A percentile compares a stretch with the other conserved stretches of the same genome.
Conservation (phyloP, 2,888 invertebrate genomes). For the Cryptocephalus primarius region DNA sequence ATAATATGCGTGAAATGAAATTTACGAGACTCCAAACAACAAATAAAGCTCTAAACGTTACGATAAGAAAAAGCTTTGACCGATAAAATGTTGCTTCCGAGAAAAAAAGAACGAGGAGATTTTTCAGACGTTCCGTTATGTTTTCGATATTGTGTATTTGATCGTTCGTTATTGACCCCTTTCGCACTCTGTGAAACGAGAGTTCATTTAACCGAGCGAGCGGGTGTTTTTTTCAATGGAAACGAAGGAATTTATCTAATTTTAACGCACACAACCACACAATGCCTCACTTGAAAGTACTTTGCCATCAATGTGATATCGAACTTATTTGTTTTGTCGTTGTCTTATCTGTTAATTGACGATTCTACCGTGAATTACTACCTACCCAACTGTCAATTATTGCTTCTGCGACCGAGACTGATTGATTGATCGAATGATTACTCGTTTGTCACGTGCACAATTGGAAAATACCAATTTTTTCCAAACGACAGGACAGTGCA, state of each 20-base stretch:
- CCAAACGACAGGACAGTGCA: too few species aligned
- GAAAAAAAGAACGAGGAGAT: slow-evolving; percentile 15
- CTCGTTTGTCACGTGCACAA: not conserved
- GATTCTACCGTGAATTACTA: too few species aligned
- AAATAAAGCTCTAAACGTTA: slow-evolving; percentile 4
- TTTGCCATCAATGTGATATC: too few species aligned
- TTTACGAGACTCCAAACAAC: slow-evolving; percentile 8
- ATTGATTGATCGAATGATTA: not conserved
- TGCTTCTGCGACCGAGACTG: not conserved
- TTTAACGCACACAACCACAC: slow-evolving; percentile 20
- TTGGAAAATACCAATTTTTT: too few species aligned
- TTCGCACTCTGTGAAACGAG: slow-evolving; percentile 25
- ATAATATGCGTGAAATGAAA: not conserved
- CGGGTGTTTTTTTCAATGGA: slow-evolving; percentile 19
- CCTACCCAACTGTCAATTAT: not conserved
- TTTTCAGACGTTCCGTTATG: slow-evolving; percentile 20
- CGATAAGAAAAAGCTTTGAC: slow-evolving; percentile 30
- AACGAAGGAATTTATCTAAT: slow-evolving; percentile 24
- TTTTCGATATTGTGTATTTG: slow-evolving; percentile 18
- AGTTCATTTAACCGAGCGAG: slow-evolving; percentile 29
- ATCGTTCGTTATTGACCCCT: slow-evolving; percentile 31
- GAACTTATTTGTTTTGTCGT: too few species aligned
- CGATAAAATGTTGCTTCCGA: slow-evolving; percentile 34
- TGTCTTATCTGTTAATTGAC: too few species aligned
- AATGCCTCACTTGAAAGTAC: slow-evolving; percentile 24